Evolutionary conservation across 1,140 invertebrate genomes (phyloP).

Genomic region (Aplysia californica): DNA sequence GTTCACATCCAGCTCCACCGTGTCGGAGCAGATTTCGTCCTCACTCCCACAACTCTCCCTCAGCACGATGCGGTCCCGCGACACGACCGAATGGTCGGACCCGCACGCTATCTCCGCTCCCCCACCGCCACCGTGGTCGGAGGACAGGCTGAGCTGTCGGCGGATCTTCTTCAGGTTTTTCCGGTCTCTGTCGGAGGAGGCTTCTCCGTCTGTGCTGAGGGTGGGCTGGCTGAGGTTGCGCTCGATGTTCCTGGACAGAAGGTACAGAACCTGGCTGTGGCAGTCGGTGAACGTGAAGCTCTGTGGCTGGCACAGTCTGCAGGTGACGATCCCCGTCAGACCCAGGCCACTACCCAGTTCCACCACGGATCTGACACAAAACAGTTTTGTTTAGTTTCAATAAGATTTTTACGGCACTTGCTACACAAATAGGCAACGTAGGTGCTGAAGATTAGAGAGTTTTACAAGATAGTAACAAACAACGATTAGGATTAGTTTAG

Average conservation of each 20-base stretch:
- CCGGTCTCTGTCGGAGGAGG: constrained; percentile 33
- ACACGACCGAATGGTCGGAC: background rate
- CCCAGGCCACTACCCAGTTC: constrained; percentile 62
- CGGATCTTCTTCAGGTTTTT: constrained; percentile 51
- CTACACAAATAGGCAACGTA: no score
- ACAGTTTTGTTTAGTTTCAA: no score
- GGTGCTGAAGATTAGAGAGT: no score
- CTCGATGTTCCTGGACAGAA: constrained; percentile 56
- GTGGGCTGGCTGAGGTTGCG: constrained; percentile 38
- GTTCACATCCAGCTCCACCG: constrained; percentile 39
- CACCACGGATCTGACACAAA: constrained; percentile 32
- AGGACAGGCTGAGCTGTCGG: constrained; percentile 46
- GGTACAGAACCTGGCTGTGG: constrained; percentile 54
- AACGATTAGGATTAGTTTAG: no score
- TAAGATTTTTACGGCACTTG: no score
- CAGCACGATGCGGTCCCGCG: no score
- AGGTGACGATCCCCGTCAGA: constrained; percentile 54
- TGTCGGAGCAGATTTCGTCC: constrained; percentile 28
- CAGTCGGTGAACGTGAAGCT: constrained; percentile 59
- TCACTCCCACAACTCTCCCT: constrained; percentile 1
- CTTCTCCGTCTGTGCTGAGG: constrained; percentile 12
- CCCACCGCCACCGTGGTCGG: constrained; percentile 29
- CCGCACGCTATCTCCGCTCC: constrained; percentile 8
- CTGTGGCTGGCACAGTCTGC: constrained; percentile 42
- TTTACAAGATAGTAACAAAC: no score